Evolutionary conservation across 1,140 invertebrate species (phyloP).

Genomic region (Sitobion miscanthi): DNA sequence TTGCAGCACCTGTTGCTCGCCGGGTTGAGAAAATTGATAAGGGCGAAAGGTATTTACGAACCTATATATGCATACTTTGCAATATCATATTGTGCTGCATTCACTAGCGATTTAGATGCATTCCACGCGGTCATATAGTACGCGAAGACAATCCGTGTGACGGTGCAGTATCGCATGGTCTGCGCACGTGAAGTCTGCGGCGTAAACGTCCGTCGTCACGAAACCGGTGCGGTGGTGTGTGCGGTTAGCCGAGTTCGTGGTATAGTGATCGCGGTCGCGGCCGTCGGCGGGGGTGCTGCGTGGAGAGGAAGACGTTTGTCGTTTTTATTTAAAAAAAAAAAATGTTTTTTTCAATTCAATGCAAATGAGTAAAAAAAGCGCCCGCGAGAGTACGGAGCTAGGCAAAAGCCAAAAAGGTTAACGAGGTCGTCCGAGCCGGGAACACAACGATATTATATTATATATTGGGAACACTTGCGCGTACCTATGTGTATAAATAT

Average conservation of each 20-base stretch:
- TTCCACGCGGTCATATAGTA: neutral
- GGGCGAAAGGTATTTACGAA: neutral
- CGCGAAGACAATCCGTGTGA: neutral
- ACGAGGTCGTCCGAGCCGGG: conserved; percentile 23
- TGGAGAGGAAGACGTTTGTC: neutral
- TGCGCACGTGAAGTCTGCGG: neutral
- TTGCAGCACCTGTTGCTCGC: neutral
- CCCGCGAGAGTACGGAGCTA: neutral
- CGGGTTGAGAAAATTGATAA: neutral
- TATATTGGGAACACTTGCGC: neutral
- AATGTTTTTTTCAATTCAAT: conserved; percentile 41
- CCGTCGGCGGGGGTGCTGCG: too few species aligned
- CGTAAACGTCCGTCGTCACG: neutral
- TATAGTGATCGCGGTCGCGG: neutral
- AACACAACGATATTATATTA: conserved; percentile 18
- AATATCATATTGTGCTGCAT: too few species aligned
- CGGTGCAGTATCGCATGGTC: neutral
- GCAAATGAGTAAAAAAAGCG: conserved; percentile 19
- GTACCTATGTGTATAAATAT: neutral
- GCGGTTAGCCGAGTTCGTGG: neutral
- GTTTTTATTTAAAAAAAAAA: neutral
- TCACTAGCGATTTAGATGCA: neutral
- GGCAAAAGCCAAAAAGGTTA: conserved; percentile 32
- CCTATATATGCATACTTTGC: too few species aligned
- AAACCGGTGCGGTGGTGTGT: neutral